phyloP scores from a whole-genome alignment of 2,888 invertebrate genomes.

The Catonia carolina region DNA sequence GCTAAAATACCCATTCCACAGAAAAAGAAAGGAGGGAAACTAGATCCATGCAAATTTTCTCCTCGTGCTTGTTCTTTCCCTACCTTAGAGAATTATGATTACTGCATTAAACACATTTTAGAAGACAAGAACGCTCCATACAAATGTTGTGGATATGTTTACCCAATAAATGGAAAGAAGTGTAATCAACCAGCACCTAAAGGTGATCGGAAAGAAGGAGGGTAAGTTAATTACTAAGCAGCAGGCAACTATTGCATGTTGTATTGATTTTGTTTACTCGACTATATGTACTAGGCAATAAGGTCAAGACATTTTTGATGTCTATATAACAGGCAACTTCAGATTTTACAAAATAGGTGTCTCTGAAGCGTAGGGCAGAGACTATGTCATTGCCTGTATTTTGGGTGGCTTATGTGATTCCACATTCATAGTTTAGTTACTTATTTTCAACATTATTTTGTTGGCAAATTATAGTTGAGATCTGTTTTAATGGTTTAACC shows the following conservation, averaged over 20 bases:
- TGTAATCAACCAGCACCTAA: constrained; percentile 73
- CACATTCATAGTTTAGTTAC: too few species aligned
- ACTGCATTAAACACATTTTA: constrained; percentile 76
- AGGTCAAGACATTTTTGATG: too few species aligned
- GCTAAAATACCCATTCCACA: not conserved
- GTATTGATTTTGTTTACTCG: too few species aligned
- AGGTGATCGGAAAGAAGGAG: constrained; percentile 60
- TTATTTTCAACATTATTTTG: too few species aligned
- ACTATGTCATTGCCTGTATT: too few species aligned
- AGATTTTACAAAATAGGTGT: too few species aligned
- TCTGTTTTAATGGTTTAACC: too few species aligned
- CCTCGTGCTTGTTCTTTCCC: constrained; percentile 57
- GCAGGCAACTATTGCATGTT: not conserved
- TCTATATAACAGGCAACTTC: too few species aligned
- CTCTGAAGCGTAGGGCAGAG: too few species aligned
- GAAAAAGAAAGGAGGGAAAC: not conserved
- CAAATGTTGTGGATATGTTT: constrained; percentile 68
- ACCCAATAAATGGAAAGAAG: constrained; percentile 59
- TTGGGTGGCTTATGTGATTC: too few species aligned
- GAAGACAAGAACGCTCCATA: constrained; percentile 78
- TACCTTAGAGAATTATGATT: constrained; percentile 63
- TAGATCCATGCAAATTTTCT: constrained; percentile 40
- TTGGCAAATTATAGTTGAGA: too few species aligned
- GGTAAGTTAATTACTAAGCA: constrained; percentile 48
- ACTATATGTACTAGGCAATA: too few species aligned